Base-by-base conservation (phyloP, 2,113 vertebrate genomes). In the Podocnemis expansa region DNA sequence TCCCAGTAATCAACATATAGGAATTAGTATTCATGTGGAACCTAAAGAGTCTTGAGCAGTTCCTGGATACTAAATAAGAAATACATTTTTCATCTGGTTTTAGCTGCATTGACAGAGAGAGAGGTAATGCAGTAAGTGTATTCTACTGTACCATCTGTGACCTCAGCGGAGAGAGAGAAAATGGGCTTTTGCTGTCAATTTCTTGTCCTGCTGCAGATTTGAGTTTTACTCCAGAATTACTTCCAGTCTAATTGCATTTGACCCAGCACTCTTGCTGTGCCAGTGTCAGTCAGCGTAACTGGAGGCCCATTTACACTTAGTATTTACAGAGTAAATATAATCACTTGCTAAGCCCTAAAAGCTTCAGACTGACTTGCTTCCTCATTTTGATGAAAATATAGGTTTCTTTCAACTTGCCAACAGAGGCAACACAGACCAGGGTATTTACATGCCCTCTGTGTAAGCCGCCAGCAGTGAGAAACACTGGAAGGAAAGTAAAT, bases 211-310 rank as follows among this genome's bases (percentile, higher is more conserved):
- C 89, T 95, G 88, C 78, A 93, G 91, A 94, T 94, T 92, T 91
- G 88, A 97, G 89, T 94, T 97, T 94, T 89, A 97, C 89, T 95
- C 91, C 63, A 54, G 11, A 85, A 96, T 97, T 97, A 97, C 89
- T 97, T 97, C 96, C 96, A 97, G 94, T 85, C 97, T 97, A 97
- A 87, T 96, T 97, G 92, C 89, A 86, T 94, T 93, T 96, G 95
- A 96, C 93, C 93, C 0, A 0, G 47, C 89, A 80, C 78, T 96
- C 90, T 94, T 94, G 92, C 73, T 92, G 54, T 34, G 38, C 34
- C 89, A 51, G 31, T 91, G 84, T 93, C 91, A 95, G 89, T 83
- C 86, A 94, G 34, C 73, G 41, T 94, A 70, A 93, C 93, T 93
- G 54, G 78, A 95, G 56, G 90, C 84, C 87, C 82, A 10, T 84